Conservation (phyloP, 1,140 invertebrate genomes). For the Drosophila trapezifrons region DNA sequence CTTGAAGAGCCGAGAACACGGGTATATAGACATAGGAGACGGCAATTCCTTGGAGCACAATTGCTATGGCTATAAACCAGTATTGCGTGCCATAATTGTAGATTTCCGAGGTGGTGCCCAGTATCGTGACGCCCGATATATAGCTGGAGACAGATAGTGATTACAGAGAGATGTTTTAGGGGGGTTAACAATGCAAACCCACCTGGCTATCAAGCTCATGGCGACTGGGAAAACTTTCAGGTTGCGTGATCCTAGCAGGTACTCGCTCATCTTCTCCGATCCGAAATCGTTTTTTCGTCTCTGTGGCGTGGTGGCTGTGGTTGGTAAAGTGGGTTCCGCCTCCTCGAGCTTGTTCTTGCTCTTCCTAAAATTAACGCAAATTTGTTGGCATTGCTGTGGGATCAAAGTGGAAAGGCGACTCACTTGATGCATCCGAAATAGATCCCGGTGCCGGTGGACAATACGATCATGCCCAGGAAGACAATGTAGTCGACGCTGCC, state of each 20-base stretch:
- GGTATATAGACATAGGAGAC: slow-evolving; percentile 91
- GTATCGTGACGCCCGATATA: slow-evolving; percentile 94
- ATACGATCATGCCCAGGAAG: slow-evolving; percentile 86
- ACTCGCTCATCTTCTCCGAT: slow-evolving; percentile 86
- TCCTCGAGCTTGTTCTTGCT: slow-evolving; percentile 53
- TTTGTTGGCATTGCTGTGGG: slow-evolving; percentile 13
- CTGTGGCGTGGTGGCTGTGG: slow-evolving; percentile 30
- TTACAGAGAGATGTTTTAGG: slow-evolving; percentile 22
- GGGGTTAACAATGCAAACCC: slow-evolving; percentile 34
- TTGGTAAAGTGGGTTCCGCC: slow-evolving; percentile 48
- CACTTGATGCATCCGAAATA: slow-evolving; percentile 88
- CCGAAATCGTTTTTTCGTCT: slow-evolving; percentile 75
- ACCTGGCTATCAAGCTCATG: slow-evolving; percentile 93
- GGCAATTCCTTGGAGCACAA: slow-evolving; percentile 88
- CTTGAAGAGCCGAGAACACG: slow-evolving; percentile 90
- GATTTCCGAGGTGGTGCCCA: slow-evolving; percentile 94
- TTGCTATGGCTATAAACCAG: slow-evolving; percentile 89
- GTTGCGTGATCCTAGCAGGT: slow-evolving; percentile 89
- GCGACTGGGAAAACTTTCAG: slow-evolving; percentile 91
- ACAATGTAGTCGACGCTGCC: slow-evolving; percentile 86
- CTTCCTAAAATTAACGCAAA: slow-evolving; percentile 45
- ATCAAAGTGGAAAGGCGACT: slow-evolving; percentile 26
- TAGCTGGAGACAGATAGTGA: slow-evolving; percentile 86
- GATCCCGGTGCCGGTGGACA: slow-evolving; percentile 89
- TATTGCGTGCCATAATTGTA: slow-evolving; percentile 94